Conservation (phyloP, 2,888 invertebrate genomes). For the Leptopterna dolabrata region DNA sequence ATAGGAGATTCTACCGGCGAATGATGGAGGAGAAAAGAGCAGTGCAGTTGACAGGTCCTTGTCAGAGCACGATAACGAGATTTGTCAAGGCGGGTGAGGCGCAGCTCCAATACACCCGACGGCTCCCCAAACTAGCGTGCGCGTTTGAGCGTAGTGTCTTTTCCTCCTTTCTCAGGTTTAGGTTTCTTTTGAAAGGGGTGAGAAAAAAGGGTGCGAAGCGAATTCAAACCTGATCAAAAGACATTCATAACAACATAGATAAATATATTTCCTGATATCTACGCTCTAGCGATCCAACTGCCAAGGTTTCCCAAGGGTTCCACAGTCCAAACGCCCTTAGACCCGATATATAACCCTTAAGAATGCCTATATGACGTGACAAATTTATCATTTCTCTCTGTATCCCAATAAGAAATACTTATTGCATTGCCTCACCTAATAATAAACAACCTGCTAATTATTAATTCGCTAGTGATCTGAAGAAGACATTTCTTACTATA, state of each 20-base stretch:
- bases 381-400: too few species aligned
- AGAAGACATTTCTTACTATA: too few species aligned
- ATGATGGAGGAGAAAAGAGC: background rate
- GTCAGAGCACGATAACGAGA: constrained; percentile 38
- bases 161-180: background rate
- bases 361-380: too few species aligned
- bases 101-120: background rate
- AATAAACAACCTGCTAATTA: too few species aligned
- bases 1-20: background rate
- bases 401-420: too few species aligned
- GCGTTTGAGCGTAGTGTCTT: background rate
- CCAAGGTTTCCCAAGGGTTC: too few species aligned
- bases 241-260: background rate
- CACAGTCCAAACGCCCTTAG: too few species aligned
- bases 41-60: constrained; percentile 41
- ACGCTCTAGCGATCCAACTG: background rate
- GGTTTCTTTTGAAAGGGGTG: background rate
- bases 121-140: background rate
- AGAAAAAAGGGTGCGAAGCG: background rate
- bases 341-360: too few species aligned
- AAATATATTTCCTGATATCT: background rate
- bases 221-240: background rate
- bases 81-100: constrained; percentile 26
- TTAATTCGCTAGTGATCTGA: too few species aligned
- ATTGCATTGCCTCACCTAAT: too few species aligned